Evolutionary conservation across 2,888 invertebrate genomes (phyloP).

Genomic region (Camptogramma bilineatum): DNA sequence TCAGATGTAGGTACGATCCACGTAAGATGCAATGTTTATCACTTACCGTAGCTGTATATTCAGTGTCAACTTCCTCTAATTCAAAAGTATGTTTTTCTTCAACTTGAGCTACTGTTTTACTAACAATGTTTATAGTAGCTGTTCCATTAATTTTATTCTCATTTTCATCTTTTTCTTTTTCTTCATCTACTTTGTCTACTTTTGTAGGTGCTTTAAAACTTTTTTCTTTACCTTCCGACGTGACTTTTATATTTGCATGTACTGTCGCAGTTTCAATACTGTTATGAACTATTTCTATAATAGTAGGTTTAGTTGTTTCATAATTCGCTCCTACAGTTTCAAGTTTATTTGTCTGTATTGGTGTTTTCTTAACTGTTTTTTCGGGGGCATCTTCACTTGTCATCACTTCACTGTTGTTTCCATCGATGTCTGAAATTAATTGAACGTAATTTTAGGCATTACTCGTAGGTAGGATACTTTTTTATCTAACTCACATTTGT

Average conservation of each 20-base stretch:
- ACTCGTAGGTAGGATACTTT: too few species aligned
- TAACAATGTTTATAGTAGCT: slow-evolving; percentile 1
- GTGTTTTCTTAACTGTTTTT: slow-evolving; percentile 2
- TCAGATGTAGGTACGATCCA: too few species aligned
- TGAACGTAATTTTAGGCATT: neutral
- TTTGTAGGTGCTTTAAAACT: neutral
- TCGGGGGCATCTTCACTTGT: slow-evolving; percentile 30
- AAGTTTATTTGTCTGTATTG: neutral
- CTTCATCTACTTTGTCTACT: slow-evolving; percentile 3
- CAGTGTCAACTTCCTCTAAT: slow-evolving; percentile 43
- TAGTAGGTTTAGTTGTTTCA: neutral
- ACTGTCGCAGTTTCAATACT: slow-evolving; percentile 20
- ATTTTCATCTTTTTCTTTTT: slow-evolving; percentile 5
- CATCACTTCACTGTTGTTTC: slow-evolving; percentile 56
- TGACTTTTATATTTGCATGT: neutral
- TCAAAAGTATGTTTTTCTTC: slow-evolving; percentile 17
- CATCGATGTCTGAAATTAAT: slow-evolving; percentile 61
- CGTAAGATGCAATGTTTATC: too few species aligned
- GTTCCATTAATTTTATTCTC: slow-evolving; percentile 11
- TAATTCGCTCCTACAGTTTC: slow-evolving; percentile 7
- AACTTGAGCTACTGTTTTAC: slow-evolving; percentile 13
- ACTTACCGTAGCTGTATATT: slow-evolving; percentile 45
- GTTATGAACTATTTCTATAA: slow-evolving; percentile 17
- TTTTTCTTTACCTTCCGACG: slow-evolving; percentile 12
- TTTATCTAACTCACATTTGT: too few species aligned